Evolutionary conservation across 2,888 invertebrate genomes (phyloP), one percentile per base, ranked within the genome.

Genomic region (Caenorhabditis imperialis): DNA sequence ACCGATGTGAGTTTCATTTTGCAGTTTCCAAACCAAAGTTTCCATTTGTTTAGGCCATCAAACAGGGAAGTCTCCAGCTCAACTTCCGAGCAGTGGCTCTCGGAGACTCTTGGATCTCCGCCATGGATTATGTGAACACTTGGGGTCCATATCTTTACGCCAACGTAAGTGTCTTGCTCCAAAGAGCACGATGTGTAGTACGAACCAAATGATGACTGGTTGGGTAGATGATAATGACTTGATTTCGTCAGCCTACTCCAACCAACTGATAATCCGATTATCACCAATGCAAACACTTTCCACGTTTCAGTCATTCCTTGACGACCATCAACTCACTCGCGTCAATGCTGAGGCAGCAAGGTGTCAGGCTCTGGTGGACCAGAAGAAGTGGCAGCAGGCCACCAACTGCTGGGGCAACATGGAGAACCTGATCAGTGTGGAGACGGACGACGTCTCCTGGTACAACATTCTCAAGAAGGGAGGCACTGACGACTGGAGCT

Each of bases 101-200:
- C 88, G 94, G 94, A 1, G 95, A 95, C 89, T 92, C 94, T 0
- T 95, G 95, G 95, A 93, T 95, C 75, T 93, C 93, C 1, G 94
- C 95, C 0, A 91, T 94, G 54, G 94, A 95, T 87, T 92, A 93
- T 0, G 93, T 94, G 0, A 89, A 93, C 33, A 92, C 93, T 0
- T 95, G 94, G 94, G 94, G 92, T 0, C 93, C 93, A 0, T 92
- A 92, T 83, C 90, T 95, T 8, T 90, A 93, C 25, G 91, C 92
- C 16, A 92, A 93, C 84, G 93, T 92, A 89, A 90, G 89, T 85
- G 20, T 35, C 62, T 38, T 50, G 25, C 2, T 6, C 54, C n/a
- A n/a, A n/a, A n/a, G n/a, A n/a, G n/a, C n/a, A 30, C 30, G 6
- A 7, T 30, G 30, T 6, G 30, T 30, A 30, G 7, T 7, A 30